Evolutionary conservation across 2,888 invertebrate genomes (phyloP).

Genomic region (Yponomeuta malinellus): DNA sequence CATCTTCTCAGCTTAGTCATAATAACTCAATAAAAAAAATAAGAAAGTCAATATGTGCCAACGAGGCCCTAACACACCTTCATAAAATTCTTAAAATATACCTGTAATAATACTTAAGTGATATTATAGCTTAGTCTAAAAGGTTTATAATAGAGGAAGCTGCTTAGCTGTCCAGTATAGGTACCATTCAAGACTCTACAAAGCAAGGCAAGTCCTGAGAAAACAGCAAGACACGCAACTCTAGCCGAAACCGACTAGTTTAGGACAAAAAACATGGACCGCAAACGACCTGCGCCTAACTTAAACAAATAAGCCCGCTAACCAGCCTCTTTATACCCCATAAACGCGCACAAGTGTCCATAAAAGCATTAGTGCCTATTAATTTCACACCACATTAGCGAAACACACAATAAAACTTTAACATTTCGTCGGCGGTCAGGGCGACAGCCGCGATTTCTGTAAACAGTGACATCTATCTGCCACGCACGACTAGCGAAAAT

Average conservation of each 20-base stretch:
- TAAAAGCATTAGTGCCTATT: slow-evolving; percentile 75
- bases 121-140: too few species aligned
- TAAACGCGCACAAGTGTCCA: slow-evolving; percentile 68
- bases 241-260: neutral
- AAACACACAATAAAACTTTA: slow-evolving; percentile 74
- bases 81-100: too few species aligned
- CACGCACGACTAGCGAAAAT: neutral
- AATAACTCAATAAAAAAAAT: too few species aligned
- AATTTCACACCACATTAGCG: slow-evolving; percentile 76
- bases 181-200: too few species aligned
- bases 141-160: too few species aligned
- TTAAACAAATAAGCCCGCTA: slow-evolving; percentile 60
- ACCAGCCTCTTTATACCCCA: slow-evolving; percentile 68
- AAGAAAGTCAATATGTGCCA: too few species aligned
- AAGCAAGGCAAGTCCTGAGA: too few species aligned
- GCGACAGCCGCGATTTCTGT: slow-evolving; percentile 61
- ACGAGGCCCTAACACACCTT: too few species aligned
- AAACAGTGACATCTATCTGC: slow-evolving; percentile 65
- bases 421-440: slow-evolving; percentile 42
- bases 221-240: too few species aligned
- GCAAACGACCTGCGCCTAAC: slow-evolving; percentile 51
- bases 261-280: slow-evolving; percentile 14
- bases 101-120: too few species aligned
- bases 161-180: too few species aligned
- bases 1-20: too few species aligned